These are phyloP conservation scores for Agapornis canus DNA, from an alignment of 2,797 vertebrate species.

Conservation along the genomic window DNA sequence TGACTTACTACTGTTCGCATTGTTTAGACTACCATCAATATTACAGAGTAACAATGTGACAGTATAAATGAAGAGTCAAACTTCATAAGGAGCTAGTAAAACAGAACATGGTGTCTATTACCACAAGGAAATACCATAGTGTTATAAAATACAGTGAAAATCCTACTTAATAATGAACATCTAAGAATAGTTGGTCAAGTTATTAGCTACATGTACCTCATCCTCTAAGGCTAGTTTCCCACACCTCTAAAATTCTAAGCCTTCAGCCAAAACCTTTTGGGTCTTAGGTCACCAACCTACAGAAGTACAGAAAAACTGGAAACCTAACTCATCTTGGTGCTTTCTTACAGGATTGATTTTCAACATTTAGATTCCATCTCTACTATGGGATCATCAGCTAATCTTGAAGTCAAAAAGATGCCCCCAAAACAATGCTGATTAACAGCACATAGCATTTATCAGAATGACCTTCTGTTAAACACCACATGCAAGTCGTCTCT, in stretches of 20 bases:
- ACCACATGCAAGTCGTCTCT: background rate
- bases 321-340: background rate
- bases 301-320: background rate
- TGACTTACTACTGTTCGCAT: background rate
- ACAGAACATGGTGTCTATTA: background rate
- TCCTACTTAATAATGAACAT: background rate
- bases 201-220: background rate
- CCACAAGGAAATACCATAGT: background rate
- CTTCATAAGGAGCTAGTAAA: background rate
- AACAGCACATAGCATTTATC: background rate
- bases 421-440: background rate
- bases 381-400: background rate
- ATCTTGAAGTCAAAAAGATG: background rate
- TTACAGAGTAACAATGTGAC: background rate
- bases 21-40: background rate
- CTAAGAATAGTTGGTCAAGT: background rate
- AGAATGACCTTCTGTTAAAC: background rate
- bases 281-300: background rate
- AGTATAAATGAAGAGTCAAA: background rate
- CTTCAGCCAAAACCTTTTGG: background rate
- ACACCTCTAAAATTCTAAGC: background rate
- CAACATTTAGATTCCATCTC: background rate
- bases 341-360: background rate
- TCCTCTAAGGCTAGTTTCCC: background rate
- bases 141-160: background rate